These are phyloP conservation scores for Whitmania pigra DNA, from an alignment of 1,140 invertebrate genomes.

Conservation along the genomic window DNA sequence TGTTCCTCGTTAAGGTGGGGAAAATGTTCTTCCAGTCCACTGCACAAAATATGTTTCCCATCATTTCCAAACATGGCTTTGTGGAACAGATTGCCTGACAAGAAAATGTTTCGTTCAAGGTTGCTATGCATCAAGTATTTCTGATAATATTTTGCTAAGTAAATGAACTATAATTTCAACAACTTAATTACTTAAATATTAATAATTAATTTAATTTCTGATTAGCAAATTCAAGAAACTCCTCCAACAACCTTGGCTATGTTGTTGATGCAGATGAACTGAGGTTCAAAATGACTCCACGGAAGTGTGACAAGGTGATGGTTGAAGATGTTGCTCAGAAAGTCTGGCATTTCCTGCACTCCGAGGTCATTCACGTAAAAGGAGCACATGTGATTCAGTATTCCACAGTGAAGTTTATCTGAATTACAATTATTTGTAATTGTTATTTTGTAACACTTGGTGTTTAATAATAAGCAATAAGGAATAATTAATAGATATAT, in stretches of 20 bases:
- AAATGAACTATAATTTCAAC: no score
- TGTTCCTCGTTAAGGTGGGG: background rate
- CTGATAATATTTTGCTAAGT: no score
- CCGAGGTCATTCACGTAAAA: background rate
- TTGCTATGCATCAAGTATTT: no score
- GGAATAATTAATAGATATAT: no score
- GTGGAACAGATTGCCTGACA: background rate
- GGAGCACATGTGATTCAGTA: background rate
- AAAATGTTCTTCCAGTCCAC: background rate
- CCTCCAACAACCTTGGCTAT: background rate
- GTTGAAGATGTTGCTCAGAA: background rate
- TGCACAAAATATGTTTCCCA: background rate
- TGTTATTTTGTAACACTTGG: no score
- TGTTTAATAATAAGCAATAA: no score
- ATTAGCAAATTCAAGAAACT: no score
- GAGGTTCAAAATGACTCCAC: background rate
- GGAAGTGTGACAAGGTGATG: background rate
- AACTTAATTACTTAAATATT: no score
- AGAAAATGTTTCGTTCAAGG: background rate
- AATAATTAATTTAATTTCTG: no score
- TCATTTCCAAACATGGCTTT: conserved; percentile 11
- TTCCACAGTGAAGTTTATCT: no score
- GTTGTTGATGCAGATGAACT: background rate
- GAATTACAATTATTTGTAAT: no score
- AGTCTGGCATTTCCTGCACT: background rate